Percentiles rank a stretch among this genome's conserved stretches.
Evolutionary conservation across 2,113 vertebrate genomes (phyloP).

Genomic region (Ciconia stormi): DNA sequence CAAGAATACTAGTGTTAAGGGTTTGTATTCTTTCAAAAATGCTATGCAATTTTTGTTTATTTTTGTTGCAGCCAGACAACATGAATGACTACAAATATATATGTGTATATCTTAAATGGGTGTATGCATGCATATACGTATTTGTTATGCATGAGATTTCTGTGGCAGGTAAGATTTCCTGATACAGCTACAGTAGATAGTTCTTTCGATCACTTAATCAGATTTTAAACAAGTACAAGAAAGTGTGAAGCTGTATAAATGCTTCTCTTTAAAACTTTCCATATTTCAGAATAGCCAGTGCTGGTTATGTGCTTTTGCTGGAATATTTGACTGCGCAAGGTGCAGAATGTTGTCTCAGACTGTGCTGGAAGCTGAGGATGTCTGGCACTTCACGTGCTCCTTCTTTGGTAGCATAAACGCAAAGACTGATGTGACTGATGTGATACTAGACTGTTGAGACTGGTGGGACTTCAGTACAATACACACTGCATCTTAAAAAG

Average conservation of each 20-base stretch:
- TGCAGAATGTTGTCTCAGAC: background rate
- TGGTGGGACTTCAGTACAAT: background rate
- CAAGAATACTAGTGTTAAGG: background rate
- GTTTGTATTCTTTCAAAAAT: background rate
- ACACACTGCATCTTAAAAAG: background rate
- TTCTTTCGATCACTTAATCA: background rate
- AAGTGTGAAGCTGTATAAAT: background rate
- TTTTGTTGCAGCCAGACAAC: background rate
- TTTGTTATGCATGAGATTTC: background rate
- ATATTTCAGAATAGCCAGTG: background rate
- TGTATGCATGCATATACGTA: background rate
- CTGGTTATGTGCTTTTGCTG: background rate
- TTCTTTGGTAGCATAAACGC: background rate
- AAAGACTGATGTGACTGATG: background rate
- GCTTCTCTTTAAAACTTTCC: background rate
- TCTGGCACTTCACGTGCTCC: background rate
- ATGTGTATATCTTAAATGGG: background rate
- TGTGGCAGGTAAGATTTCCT: background rate
- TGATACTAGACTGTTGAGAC: background rate
- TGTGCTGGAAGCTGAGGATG: background rate
- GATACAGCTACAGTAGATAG: rapidly evolving
- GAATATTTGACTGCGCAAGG: rapidly evolving
- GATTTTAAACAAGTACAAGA: background rate
- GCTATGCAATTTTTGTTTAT: background rate
- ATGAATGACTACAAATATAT: background rate